phyloP scores from a whole-genome alignment of 2,113 vertebrate species.

The Dasyurus viverrinus region DNA sequence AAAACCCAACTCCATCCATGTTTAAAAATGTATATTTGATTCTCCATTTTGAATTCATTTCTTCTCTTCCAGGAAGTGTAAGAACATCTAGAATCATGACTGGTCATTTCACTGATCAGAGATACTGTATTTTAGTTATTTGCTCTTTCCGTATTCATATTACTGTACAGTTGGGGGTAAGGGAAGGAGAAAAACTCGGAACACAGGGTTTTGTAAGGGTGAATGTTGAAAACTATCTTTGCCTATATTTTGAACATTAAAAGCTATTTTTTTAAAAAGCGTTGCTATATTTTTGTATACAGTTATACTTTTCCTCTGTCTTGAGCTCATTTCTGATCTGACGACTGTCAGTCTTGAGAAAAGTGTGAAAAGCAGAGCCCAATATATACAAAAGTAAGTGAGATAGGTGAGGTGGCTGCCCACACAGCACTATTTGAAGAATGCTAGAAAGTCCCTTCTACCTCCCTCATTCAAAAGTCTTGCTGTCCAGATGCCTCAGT shows the following conservation, averaged over 20 bases:
- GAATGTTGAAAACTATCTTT: too few species aligned
- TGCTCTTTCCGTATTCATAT: neutral
- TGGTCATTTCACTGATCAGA: neutral
- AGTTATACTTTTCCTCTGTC: neutral
- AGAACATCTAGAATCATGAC: neutral
- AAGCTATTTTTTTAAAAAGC: neutral
- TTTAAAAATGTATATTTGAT: neutral
- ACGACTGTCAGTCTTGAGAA: neutral
- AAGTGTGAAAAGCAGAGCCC: neutral
- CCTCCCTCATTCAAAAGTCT: neutral
- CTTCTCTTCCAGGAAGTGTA: neutral
- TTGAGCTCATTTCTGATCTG: neutral
- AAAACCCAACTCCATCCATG: neutral
- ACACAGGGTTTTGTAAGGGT: too few species aligned
- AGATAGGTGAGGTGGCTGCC: neutral
- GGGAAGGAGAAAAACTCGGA: too few species aligned
- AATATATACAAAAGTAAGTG: neutral
- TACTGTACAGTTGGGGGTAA: neutral
- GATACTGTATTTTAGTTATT: neutral
- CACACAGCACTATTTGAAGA: neutral
- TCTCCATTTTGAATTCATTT: neutral
- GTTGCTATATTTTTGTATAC: neutral
- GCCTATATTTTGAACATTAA: too few species aligned
- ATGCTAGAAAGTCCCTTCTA: neutral
- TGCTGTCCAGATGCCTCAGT: neutral